Evolutionary conservation across 2,888 invertebrate species (phyloP).

Genomic region (Ctena decussata): DNA sequence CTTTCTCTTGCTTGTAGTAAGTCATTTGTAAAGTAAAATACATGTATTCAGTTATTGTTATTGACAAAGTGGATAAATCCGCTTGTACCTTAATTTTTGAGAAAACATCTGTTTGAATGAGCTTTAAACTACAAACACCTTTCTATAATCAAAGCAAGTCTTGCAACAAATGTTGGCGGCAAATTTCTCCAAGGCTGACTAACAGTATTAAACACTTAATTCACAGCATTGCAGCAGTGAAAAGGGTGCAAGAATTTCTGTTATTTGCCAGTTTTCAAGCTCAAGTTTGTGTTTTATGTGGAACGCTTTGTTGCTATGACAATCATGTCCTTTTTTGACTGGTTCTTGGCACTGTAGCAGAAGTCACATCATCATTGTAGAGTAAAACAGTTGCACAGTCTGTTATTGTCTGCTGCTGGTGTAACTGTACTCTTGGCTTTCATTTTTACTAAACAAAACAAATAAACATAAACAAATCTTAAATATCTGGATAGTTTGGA

Average conservation of each 20-base stretch:
- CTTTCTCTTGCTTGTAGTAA: no score
- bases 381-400: slow-evolving; percentile 1
- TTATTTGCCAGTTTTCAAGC: slow-evolving; percentile 10
- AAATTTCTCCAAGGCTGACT: not conserved
- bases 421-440: no score
- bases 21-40: no score
- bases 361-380: not conserved
- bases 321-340: slow-evolving; percentile 14
- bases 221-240: not conserved
- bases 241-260: slow-evolving; percentile 5
- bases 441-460: no score
- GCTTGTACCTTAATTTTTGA: no score
- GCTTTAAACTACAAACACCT: not conserved
- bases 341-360: not conserved
- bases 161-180: not conserved
- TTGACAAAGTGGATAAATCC: no score
- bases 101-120: not conserved
- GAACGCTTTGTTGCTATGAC: slow-evolving; percentile 14
- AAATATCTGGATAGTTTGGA: no score
- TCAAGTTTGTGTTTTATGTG: slow-evolving; percentile 7
- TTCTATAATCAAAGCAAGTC: not conserved
- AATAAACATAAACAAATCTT: no score
- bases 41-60: no score
- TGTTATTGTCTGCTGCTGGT: not conserved
- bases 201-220: not conserved